These are phyloP conservation scores for Malurus splendens DNA, from an alignment of 2,797 vertebrate species.

Conservation along the genomic window DNA sequence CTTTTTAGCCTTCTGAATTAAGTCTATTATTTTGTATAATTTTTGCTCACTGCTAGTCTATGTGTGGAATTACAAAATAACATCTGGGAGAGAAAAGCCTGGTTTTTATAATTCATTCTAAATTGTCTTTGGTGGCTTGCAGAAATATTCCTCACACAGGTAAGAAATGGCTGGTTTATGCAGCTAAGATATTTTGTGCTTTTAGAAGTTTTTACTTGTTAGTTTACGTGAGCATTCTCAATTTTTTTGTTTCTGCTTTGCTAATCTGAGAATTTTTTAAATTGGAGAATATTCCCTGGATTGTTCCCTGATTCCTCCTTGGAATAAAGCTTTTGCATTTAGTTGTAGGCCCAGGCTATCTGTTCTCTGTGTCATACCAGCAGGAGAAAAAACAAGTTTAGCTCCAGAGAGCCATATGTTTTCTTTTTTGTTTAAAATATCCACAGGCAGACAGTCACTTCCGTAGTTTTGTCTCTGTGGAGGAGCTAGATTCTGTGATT, in stretches of 20 bases:
- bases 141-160: neutral
- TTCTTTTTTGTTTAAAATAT: slow-evolving; percentile 49
- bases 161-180: neutral
- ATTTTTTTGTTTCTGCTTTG: neutral
- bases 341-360: neutral
- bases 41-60: neutral
- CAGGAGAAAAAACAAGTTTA: slow-evolving; percentile 6
- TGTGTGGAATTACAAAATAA: neutral
- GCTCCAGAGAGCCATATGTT: slow-evolving; percentile 40
- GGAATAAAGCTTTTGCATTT: neutral
- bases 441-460: slow-evolving; percentile 33
- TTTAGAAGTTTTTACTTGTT: neutral
- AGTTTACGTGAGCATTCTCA: neutral
- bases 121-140: neutral
- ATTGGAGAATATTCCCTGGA: rapidly evolving
- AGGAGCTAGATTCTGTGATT: neutral
- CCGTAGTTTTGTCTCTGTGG: slow-evolving; percentile 4
- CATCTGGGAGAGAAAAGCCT: neutral
- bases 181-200: neutral
- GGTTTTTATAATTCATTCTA: neutral
- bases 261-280: neutral
- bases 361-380: neutral
- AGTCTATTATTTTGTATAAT: neutral
- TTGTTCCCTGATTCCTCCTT: neutral
- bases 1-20: neutral